Base-by-base conservation (phyloP, 2,797 vertebrate genomes). In the Astyanax mexicanus region DNA sequence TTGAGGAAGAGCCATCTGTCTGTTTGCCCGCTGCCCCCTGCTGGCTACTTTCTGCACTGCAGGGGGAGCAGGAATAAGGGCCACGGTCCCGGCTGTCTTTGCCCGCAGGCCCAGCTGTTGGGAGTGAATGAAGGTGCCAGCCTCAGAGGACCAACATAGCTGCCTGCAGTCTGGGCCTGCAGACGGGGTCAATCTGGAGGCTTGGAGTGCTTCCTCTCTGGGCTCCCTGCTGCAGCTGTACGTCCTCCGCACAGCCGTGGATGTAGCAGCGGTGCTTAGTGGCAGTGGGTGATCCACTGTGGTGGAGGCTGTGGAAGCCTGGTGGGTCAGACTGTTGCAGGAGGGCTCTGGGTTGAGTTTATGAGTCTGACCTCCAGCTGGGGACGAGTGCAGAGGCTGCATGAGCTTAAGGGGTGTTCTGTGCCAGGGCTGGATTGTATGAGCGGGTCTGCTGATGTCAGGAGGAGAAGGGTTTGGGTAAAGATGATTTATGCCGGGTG, bases 21-120 rank as follows among this genome's bases (percentile, higher is more conserved):
- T 78, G 64, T 32, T 25, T n/a, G 40, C 61, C 25, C 29, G 66
- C 76, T 57, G 82, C 27, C 82, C 75, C 52, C 80, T 80, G 69
- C 25, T 80, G 78, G 64, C 38, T 6, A 69, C 69, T 68, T 61
- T 87, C 62, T 80, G 77, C 17, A 37, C 66, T 62, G 66, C 27
- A 13, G 85, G 84, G 12, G 86, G 85, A 21, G 61, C 9, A n/a
- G 87, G 78, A 45, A 60, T 55, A 38, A 67, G 71, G 0, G 54
- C 19, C 21, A 49, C 3, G 29, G n/a, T 37, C 62, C 25, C 29
- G 23, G 7, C 25, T 57, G 6, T 45, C n/a, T 74, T 35, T 60
- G 38, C 25, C 44, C 15, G 29, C 10, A 69, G 49, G 19, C 35
- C 42, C 21, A 65, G 42, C 42, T 73, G 58, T 40, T 25, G 45